Evolutionary conservation across 2,113 vertebrate species (phyloP).

Genomic region (Melospiza georgiana): DNA sequence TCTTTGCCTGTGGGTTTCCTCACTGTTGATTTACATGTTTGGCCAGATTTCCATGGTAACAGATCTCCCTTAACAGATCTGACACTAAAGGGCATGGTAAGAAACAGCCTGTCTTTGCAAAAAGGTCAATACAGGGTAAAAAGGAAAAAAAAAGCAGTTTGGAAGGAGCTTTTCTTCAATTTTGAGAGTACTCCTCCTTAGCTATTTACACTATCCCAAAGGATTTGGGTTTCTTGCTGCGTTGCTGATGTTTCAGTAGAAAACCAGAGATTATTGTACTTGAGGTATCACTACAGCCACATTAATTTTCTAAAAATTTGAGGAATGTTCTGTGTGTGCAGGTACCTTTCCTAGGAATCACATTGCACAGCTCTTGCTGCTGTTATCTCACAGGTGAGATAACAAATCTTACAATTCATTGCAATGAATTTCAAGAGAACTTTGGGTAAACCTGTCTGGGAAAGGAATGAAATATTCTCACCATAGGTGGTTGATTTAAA

Average conservation of each 20-base stretch:
- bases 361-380: background rate
- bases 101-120: slow-evolving; percentile 72
- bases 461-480: background rate
- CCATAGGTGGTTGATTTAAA: background rate
- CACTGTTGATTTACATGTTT: slow-evolving; percentile 90
- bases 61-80: slow-evolving; percentile 94
- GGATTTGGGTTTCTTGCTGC: background rate
- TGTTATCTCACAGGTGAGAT: background rate
- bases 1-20: slow-evolving; percentile 84
- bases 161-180: slow-evolving; percentile 23
- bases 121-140: slow-evolving; percentile 58
- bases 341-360: background rate
- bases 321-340: background rate
- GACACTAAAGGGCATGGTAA: slow-evolving; percentile 94
- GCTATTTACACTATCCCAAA: background rate
- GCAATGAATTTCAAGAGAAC: background rate
- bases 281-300: background rate
- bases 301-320: background rate
- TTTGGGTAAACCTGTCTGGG: background rate
- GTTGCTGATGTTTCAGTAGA: slow-evolving; percentile 30
- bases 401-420: background rate
- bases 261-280: background rate
- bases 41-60: slow-evolving; percentile 99
- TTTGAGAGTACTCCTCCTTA: background rate
- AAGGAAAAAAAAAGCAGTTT: background rate